phyloP scores from a whole-genome alignment of 2,113 vertebrate genomes.

The Nibea albiflora region DNA sequence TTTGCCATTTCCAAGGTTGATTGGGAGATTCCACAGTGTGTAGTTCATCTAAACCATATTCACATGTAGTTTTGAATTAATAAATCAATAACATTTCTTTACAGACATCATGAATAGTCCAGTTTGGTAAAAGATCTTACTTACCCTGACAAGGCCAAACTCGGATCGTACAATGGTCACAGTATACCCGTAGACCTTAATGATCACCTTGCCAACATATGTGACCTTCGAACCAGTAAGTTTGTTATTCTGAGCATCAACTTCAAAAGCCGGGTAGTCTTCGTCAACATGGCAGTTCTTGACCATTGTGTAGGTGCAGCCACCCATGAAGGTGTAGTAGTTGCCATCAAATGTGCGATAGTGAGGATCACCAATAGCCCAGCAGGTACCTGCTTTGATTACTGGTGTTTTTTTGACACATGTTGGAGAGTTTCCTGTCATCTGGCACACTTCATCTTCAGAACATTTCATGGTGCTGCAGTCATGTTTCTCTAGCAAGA shows the following conservation, averaged over 20 bases:
- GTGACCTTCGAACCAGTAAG: conserved; percentile 57
- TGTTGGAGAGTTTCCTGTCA: conserved; percentile 3
- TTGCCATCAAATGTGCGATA: conserved; percentile 69
- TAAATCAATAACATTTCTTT: not conserved
- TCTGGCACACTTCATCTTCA: conserved; percentile 28
- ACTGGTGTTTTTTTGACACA: conserved; percentile 36
- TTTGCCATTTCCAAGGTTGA: conserved; percentile 38
- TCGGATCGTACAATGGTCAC: conserved; percentile 74
- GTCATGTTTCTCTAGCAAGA: conserved; percentile 5
- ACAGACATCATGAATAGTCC: not conserved
- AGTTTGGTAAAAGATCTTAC: conserved; percentile 23
- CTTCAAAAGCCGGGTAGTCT: conserved; percentile 52
- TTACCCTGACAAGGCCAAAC: conserved; percentile 78
- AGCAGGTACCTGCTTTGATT: conserved; percentile 48
- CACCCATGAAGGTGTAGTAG: conserved; percentile 72
- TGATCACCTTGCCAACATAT: conserved; percentile 71
- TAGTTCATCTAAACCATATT: conserved; percentile 72
- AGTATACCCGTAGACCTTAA: conserved; percentile 74
- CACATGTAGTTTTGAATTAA: not conserved
- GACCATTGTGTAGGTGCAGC: conserved; percentile 64
- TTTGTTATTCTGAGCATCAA: conserved; percentile 67
- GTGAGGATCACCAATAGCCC: conserved; percentile 67
- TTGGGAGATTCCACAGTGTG: conserved; percentile 66
- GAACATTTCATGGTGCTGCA: conserved; percentile 38
- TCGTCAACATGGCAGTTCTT: conserved; percentile 56